These are phyloP conservation scores for Leptinotarsa undecemlineata DNA, from an alignment of 1,140 invertebrate genomes.

Conservation along the genomic window DNA sequence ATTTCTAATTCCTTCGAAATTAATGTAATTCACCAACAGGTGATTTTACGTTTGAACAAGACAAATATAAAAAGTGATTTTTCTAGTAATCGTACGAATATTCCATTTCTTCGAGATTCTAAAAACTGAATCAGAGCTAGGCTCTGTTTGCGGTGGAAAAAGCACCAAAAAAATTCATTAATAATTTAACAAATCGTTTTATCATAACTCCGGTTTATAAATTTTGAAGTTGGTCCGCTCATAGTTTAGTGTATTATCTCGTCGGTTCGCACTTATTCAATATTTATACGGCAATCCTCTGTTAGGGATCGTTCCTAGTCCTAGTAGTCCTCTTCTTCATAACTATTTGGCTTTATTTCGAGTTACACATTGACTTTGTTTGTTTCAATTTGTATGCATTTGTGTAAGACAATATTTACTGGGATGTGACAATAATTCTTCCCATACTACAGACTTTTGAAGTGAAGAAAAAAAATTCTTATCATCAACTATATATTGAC, in stretches of 20 bases:
- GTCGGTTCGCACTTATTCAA: constrained; percentile 31
- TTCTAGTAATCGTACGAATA: constrained; percentile 30
- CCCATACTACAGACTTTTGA: too few relatives aligned
- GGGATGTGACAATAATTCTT: too few relatives aligned
- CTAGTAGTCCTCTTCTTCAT: too few relatives aligned
- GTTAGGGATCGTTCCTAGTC: neutral
- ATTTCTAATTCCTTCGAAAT: too few relatives aligned
- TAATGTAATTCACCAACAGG: constrained; percentile 21
- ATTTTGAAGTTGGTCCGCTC: constrained; percentile 48
- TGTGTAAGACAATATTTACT: too few relatives aligned
- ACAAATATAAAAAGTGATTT: constrained; percentile 29
- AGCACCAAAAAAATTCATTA: constrained; percentile 51
- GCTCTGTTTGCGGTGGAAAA: neutral
- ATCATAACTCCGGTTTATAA: constrained; percentile 54
- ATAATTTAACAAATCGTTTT: constrained; percentile 54
- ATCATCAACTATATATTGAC: too few relatives aligned
- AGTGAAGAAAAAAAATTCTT: too few relatives aligned
- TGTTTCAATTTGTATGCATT: too few relatives aligned
- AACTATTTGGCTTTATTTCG: too few relatives aligned
- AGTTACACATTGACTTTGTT: too few relatives aligned
- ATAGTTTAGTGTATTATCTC: neutral
- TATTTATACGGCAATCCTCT: constrained; percentile 22
- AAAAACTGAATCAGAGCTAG: constrained; percentile 7
- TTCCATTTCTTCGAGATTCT: constrained; percentile 30
- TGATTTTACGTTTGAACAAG: constrained; percentile 29